Evolutionary conservation across 1,140 invertebrate species (phyloP).

Genomic region (Bombus picipes): DNA sequence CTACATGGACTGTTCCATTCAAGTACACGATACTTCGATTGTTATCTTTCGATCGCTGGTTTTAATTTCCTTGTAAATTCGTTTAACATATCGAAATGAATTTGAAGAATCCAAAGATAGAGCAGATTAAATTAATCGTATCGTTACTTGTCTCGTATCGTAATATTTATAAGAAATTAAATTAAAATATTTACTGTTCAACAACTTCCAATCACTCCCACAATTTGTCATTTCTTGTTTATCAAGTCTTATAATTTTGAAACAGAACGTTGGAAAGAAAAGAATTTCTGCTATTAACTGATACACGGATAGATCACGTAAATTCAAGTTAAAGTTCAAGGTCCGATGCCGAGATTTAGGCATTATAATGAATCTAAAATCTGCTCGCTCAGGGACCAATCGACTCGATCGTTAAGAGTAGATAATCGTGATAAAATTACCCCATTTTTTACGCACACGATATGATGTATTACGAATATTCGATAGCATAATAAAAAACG

Average conservation of each 20-base stretch:
- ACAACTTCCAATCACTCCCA: neutral
- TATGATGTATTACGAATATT: neutral
- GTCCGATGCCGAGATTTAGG: neutral
- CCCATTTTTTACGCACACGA: neutral
- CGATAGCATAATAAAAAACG: neutral
- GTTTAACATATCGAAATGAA: neutral
- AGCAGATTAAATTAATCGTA: neutral
- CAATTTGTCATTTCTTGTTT: too few species aligned
- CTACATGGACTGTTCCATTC: neutral
- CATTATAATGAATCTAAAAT: neutral
- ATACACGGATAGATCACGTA: neutral
- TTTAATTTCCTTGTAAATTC: neutral
- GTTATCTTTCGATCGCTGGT: neutral
- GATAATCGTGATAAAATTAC: neutral
- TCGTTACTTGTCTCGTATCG: neutral
- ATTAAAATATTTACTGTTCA: neutral
- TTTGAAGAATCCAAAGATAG: neutral
- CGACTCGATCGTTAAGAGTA: neutral
- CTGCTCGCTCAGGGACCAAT: neutral
- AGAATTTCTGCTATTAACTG: too few species aligned
- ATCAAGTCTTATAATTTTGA: neutral
- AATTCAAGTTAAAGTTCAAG: slow-evolving; percentile 6
- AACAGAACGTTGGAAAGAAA: neutral
- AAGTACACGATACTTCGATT: neutral
- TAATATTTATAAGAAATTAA: neutral